Evolutionary conservation across 2,888 invertebrate genomes (phyloP).

Genomic region (Agrochola litura): DNA sequence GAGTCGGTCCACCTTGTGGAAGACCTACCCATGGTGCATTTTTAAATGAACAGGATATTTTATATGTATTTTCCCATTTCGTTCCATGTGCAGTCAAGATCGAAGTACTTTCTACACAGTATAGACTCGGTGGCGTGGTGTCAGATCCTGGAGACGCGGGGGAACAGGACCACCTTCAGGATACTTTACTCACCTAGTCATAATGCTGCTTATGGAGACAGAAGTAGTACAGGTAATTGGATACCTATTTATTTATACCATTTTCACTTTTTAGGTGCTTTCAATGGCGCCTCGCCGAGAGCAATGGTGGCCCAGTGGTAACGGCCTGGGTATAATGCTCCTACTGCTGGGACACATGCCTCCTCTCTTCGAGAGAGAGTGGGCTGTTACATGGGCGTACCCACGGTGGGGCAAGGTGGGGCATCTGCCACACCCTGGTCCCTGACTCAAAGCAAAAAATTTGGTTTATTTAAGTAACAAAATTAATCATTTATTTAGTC

Average conservation of each 20-base stretch:
- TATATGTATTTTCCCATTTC: background rate
- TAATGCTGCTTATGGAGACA: conserved; percentile 75
- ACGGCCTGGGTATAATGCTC: no score
- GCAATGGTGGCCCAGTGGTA: no score
- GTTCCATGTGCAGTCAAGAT: conserved; percentile 87
- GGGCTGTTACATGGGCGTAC: no score
- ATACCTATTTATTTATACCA: background rate
- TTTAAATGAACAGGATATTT: background rate
- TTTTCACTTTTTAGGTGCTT: no score
- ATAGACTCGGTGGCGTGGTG: conserved; percentile 97
- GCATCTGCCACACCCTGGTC: no score
- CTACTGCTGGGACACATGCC: no score
- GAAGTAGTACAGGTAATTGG: conserved; percentile 77
- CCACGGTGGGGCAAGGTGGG: no score
- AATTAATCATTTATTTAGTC: no score
- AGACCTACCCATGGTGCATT: background rate
- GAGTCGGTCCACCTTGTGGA: background rate
- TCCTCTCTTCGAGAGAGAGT: no score
- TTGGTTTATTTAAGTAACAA: no score
- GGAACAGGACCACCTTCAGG: conserved; percentile 93
- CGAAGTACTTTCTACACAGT: conserved; percentile 95
- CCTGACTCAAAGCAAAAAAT: no score
- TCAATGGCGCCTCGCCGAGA: no score
- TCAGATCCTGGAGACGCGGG: conserved; percentile 94
- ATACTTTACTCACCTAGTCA: conserved; percentile 92